Evolutionary conservation across 2,797 vertebrate genomes (phyloP), one percentile per base, ranked within the genome.

Genomic region (Sandelia bainsii): DNA sequence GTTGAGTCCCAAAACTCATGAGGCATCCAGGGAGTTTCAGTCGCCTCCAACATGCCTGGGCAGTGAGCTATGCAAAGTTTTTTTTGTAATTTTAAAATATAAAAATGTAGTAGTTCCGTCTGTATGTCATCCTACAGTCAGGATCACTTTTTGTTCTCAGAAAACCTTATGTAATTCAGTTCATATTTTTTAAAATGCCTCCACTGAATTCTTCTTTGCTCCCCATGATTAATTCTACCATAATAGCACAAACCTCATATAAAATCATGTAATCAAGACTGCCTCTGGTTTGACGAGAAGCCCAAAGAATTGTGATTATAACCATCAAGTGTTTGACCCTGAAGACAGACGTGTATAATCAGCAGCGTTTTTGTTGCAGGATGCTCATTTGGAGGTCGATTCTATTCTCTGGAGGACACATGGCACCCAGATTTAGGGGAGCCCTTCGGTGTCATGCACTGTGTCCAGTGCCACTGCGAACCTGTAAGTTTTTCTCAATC

Each of bases 361-460:
- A 71, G 40, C 40, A 9, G 12, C 62, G 53, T 82, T 83, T 84
- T 23, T 73, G 23, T 82, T 87, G 25, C 90, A 99, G 98, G 97
- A 90, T 99, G 97, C 78, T 93, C 95, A 16, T 99, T 99, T 40
- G 98, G 98, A 59, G 96, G 96, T 6, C 95, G 91, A 1, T 95
- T 96, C 81, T 98, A 98, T 59, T 95, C 96, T 8, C 87, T 97
- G 90, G 96, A 96, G 61, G 96, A 99, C 85, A 95, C 95, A 37
- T 99, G 98, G 98, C 97, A 99, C 82, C 98, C 98, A 58, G 97
- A 99, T 74, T 93, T 99, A 8, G 98, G 98, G 19, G 97, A 99
- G 68, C 98, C 98, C 11, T 99, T 99, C 12, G 98, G 98, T 39
- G 89, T 99, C 77, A 98, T 98, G 97, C 96, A 95, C 91, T 99